A percentile compares a stretch with the other conserved stretches of the same genome.
Conservation (phyloP, 1,140 invertebrate species). For the Stegodyphus mimosarum region DNA sequence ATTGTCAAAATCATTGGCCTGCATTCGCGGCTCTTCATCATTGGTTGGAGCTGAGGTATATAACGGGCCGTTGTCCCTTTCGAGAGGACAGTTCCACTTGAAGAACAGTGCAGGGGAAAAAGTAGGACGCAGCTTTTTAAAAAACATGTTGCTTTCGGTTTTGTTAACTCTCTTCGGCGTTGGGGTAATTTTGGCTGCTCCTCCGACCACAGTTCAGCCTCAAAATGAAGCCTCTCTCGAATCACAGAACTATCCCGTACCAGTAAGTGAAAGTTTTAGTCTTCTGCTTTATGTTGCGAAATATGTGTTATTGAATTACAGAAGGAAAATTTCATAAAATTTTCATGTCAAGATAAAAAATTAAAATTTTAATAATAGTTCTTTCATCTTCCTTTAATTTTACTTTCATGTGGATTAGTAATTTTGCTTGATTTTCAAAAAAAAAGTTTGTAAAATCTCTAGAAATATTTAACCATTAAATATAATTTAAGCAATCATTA, state of each 20-base stretch:
- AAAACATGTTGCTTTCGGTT: conserved; percentile 31
- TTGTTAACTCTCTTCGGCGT: not conserved
- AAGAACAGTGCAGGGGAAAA: not conserved
- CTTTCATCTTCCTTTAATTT: too few species aligned
- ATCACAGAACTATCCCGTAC: conserved; percentile 17
- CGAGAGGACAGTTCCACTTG: conserved; percentile 14
- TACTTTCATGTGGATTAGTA: too few species aligned
- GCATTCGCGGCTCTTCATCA: conserved; percentile 12
- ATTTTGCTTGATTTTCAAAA: too few species aligned
- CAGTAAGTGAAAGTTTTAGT: conserved; percentile 2
- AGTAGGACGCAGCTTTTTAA: not conserved
- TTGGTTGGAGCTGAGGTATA: conserved; percentile 28
- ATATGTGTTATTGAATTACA: too few species aligned
- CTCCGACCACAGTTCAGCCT: conserved; percentile 18
- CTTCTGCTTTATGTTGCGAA: too few species aligned
- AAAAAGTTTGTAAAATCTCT: too few species aligned
- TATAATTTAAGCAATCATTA: too few species aligned
- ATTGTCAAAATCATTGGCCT: conserved; percentile 39
- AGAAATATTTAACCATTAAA: too few species aligned
- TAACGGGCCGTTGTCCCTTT: conserved; percentile 12
- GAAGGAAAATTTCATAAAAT: too few species aligned
- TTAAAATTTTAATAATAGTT: too few species aligned
- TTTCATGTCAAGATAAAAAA: too few species aligned
- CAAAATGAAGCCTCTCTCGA: not conserved
- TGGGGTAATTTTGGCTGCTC: not conserved